Base-by-base conservation (phyloP, 1,140 invertebrate species). In the Ooceraea biroi region DNA sequence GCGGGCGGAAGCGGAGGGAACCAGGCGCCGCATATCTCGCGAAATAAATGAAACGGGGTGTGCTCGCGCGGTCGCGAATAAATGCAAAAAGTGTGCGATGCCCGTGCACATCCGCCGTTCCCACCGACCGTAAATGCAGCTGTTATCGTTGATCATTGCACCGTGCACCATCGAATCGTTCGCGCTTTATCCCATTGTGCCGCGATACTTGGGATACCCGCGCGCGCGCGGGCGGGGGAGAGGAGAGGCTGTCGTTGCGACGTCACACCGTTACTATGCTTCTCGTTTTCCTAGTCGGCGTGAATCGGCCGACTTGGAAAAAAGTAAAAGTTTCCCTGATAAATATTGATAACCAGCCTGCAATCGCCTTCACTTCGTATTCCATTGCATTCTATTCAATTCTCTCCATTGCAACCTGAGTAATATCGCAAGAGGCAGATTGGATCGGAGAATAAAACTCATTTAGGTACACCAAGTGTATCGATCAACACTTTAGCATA, bases 61-160 rank as follows among this genome's bases (percentile, higher is more conserved):
- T 58, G 17, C 58, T 2, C 48, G 22, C 63, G 76, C 76, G 63
- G n/a, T 22, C 61, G 48, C 74, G 76, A 57, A 80, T 80, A 68
- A 78, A 78, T 78, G 41, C 65, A 57, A 78, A 78, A 69, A 78
- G 63, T 65, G 12, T 78, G n/a, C n/a, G n/a, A n/a, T n/a, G n/a
- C n/a, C n/a, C n/a, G n/a, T n/a, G n/a, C n/a, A n/a, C n/a, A 69
- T 55, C 19, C 63, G 50, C 63, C n/a, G 76, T 69, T 78, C 22
- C 50, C 76, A 30, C 48, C 65, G 52, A 57, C n/a, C 12, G 52
- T 80, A 80, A 80, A 80, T 46, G 50, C 76, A 71, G 76, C 76
- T 71, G 76, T 80, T 80, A 80, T 71, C 76, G 76, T 80, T 80
- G 71, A 80, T 80, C 76, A 80, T 71, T 17, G 41, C n/a, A 17